Evolutionary conservation across 2,888 invertebrate species (phyloP), one percentile per base, ranked within the genome.

Genomic region (Lissocephala sabroskyi): DNA sequence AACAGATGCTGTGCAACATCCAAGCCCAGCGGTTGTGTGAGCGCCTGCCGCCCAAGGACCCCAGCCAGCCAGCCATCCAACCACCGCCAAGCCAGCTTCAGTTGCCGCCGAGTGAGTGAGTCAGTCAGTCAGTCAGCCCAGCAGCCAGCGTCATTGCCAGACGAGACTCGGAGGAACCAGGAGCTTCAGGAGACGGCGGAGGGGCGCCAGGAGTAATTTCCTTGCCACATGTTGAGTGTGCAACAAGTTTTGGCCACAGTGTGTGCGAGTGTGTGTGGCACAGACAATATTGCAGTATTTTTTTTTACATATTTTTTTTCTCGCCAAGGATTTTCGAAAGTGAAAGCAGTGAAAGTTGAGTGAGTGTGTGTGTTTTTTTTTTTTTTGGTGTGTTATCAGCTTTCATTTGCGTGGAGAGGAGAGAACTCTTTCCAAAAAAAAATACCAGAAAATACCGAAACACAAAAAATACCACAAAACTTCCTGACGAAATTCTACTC

Each of bases 1-100:
- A 73, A 76, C 73, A 73, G 77, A 76, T 74, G 77, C 77, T 76
- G 74, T 61, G 56, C 70, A 73, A 73, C 76, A 68, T 61, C 45
- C 59, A 65, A 68, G 70, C 65, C 53, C 41, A 58, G 55, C 46
- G 74, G 76, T 71, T 76, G 71, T 76, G 53, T 42, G 56, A 52
- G 11, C 42, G 11, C 14, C 42, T 9, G 32, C 17, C 10, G 10
- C 35, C 13, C 14, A 13, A 23, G 7, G 14, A 16, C 6, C 35
- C n/a, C 32, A 32, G 11, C n/a, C n/a, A 32, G 11, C n/a, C 18
- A 19, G 37, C 18, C 6, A 23, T 14, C 6, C 35, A 35, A 6
- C 6, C 7, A 32, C 32, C 32, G 13, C 5, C 7, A n/a, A 4
- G 18, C 10, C 36, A 17, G 10, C 36, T 10, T 14, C 10, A 17